phyloP scores from a whole-genome alignment of 2,113 vertebrate species.

The Brachyhypopomus occidentalis region DNA sequence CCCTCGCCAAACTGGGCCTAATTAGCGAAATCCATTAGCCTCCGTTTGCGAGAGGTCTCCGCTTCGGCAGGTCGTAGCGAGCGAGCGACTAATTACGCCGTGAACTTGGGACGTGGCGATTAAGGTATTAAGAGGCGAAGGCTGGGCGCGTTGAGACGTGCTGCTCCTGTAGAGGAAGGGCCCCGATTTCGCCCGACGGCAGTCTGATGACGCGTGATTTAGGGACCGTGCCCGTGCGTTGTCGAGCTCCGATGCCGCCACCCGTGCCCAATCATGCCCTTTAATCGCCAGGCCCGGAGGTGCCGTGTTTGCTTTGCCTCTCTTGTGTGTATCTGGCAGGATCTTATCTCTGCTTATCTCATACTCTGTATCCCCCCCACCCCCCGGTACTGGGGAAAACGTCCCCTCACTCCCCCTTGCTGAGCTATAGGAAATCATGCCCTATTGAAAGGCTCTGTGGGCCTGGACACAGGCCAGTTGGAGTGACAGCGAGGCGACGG shows the following conservation, averaged over 20 bases:
- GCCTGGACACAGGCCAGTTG: slow-evolving; percentile 59
- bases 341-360: slow-evolving; percentile 55
- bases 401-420: slow-evolving; percentile 60
- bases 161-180: too few species aligned
- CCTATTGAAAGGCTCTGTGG: slow-evolving; percentile 63
- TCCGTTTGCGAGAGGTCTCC: neutral
- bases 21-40: neutral
- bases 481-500: slow-evolving; percentile 46
- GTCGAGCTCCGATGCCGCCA: too few species aligned
- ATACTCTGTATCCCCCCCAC: slow-evolving; percentile 50
- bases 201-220: too few species aligned
- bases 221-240: too few species aligned
- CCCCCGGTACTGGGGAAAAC: slow-evolving; percentile 54
- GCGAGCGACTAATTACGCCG: neutral
- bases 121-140: too few species aligned
- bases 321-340: slow-evolving; percentile 38
- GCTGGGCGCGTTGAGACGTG: too few species aligned
- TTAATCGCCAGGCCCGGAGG: neutral
- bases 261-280: too few species aligned
- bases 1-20: neutral
- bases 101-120: neutral
- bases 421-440: slow-evolving; percentile 63
- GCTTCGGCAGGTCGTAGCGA: neutral
- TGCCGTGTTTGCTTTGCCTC: slow-evolving; percentile 37
- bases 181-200: too few species aligned